Percentiles rank a stretch among this genome's conserved stretches.
Evolutionary conservation across 1,140 invertebrate species (phyloP).

Genomic region (Drosophila aff.): DNA sequence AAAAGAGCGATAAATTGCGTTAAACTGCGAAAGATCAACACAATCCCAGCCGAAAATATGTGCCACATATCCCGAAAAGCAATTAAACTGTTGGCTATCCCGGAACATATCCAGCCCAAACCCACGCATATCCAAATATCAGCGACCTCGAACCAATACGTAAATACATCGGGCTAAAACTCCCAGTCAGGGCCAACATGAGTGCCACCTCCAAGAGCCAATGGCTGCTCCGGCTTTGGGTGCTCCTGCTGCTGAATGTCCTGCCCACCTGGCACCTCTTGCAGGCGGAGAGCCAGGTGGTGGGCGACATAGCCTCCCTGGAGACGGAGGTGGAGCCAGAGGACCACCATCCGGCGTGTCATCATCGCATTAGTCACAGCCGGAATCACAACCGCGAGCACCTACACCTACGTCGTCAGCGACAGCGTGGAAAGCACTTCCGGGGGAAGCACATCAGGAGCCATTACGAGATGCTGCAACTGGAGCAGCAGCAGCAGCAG

Average conservation of each 20-base stretch:
- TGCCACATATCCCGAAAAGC: constrained; percentile 38
- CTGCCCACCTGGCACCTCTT: constrained; percentile 20
- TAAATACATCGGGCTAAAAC: constrained; percentile 20
- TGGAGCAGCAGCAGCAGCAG: constrained; percentile 62
- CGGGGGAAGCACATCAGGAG: constrained; percentile 33
- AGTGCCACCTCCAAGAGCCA: constrained; percentile 49
- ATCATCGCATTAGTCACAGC: constrained; percentile 29
- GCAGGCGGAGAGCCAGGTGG: constrained; percentile 63
- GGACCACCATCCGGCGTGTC: constrained; percentile 8
- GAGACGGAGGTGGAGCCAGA: not conserved
- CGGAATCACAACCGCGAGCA: constrained; percentile 32
- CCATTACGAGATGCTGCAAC: constrained; percentile 60
- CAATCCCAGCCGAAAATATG: constrained; percentile 27
- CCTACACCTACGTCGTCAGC: constrained; percentile 47
- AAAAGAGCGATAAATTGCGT: constrained; percentile 39
- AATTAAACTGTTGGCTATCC: constrained; percentile 33
- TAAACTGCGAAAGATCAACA: constrained; percentile 3
- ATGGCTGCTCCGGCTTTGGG: constrained; percentile 49
- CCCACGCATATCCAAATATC: constrained; percentile 16
- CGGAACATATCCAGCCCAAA: constrained; percentile 15
- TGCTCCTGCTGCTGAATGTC: constrained; percentile 39
- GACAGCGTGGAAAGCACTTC: constrained; percentile 26
- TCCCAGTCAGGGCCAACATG: constrained; percentile 57
- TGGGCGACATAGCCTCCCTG: constrained; percentile 60
- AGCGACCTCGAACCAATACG: constrained; percentile 13